Conservation (phyloP, 2,797 vertebrate species). For the Fundulus diaphanus region DNA sequence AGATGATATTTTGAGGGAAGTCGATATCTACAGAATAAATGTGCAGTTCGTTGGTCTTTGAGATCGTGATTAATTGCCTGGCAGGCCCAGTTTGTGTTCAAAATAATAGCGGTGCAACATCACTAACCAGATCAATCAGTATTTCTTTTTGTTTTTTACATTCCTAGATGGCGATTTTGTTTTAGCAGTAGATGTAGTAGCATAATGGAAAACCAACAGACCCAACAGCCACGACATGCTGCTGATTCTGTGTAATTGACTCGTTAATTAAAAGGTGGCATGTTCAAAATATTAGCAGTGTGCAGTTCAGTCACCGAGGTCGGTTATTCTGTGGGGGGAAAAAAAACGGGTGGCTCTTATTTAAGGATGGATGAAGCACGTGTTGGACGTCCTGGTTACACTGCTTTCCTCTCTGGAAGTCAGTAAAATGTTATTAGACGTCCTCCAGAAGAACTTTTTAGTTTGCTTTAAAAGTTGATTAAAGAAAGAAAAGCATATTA, state of each 20-base stretch:
- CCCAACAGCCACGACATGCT: neutral
- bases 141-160: neutral
- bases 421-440: no score
- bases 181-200: neutral
- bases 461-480: no score
- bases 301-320: neutral
- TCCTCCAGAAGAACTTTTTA: no score
- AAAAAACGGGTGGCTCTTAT: neutral
- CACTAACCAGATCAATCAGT: neutral
- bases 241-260: neutral
- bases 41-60: neutral
- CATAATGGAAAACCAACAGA: neutral
- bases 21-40: neutral
- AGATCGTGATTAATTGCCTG: constrained; percentile 6
- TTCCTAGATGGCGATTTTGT: neutral
- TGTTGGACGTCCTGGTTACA: neutral
- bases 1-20: constrained; percentile 4
- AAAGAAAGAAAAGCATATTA: no score
- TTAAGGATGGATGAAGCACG: neutral
- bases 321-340: neutral
- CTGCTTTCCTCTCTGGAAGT: no score
- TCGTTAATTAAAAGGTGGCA: neutral
- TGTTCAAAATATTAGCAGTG: neutral
- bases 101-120: neutral
- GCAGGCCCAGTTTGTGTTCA: neutral